phyloP scores from a whole-genome alignment of 2,888 invertebrate species.

The Chalcis sispes region DNA sequence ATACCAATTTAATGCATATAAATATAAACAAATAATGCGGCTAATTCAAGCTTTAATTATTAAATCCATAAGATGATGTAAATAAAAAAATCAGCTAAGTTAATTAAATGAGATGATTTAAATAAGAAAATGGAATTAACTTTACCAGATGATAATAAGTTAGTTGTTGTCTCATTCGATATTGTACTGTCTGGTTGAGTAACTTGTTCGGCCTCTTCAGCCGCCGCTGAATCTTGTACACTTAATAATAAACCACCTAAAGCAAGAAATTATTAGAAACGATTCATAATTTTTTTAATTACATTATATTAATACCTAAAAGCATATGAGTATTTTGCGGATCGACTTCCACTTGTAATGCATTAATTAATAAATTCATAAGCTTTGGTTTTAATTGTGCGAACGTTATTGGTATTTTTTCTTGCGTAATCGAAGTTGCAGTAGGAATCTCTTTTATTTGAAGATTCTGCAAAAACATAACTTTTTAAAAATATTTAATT shows the following conservation, averaged over 20 bases:
- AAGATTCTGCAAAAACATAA: conserved; percentile 77
- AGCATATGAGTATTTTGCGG: conserved; percentile 92
- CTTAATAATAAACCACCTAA: conserved; percentile 85
- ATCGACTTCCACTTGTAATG: conserved; percentile 90
- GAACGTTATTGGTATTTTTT: conserved; percentile 78
- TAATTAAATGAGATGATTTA: conserved; percentile 18
- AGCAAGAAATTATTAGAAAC: conserved; percentile 21
- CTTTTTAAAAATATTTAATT: conserved; percentile 5
- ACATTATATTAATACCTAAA: conserved; percentile 77
- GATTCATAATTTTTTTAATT: conserved; percentile 19
- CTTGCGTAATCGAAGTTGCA: conserved; percentile 59
- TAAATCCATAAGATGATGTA: conserved; percentile 39
- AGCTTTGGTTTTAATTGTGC: conserved; percentile 85
- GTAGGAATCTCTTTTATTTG: conserved; percentile 82
- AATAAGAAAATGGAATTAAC: conserved; percentile 8
- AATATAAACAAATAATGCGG: conserved; percentile 46
- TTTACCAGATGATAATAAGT: conserved; percentile 84
- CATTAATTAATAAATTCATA: conserved; percentile 88
- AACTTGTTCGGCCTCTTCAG: conserved; percentile 83
- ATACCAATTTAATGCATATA: conserved; percentile 31
- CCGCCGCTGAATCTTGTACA: conserved; percentile 87
- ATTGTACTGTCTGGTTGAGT: conserved; percentile 77
- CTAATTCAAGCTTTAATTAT: conserved; percentile 54
- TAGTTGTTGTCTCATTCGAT: conserved; percentile 78
- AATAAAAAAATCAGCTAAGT: conserved; percentile 36